phyloP scores from a whole-genome alignment of 2,113 vertebrate species.

The Anhinga anhinga region DNA sequence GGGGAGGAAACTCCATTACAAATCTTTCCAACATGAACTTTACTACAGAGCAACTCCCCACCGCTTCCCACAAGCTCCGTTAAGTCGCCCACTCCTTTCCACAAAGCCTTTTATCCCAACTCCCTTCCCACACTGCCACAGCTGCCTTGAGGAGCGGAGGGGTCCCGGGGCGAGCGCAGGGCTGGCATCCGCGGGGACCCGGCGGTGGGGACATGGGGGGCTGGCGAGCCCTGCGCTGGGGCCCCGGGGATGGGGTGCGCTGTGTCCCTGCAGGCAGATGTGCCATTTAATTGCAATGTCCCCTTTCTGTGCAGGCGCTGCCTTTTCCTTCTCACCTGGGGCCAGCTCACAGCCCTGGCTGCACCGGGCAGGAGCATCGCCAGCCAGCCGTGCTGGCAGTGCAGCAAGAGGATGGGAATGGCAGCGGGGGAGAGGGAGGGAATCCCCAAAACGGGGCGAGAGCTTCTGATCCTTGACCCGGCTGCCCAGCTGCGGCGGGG shows the following conservation, averaged over 20 bases:
- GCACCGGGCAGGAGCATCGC: neutral
- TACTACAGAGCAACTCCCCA: neutral
- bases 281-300: neutral
- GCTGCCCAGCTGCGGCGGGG: neutral
- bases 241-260: rapidly evolving
- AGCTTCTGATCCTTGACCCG: neutral
- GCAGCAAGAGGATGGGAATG: rapidly evolving
- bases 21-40: neutral
- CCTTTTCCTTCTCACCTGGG: neutral
- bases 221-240: rapidly evolving
- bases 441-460: neutral
- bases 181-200: neutral
- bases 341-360: neutral
- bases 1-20: neutral
- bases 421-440: neutral
- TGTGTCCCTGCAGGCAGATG: neutral
- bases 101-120: neutral
- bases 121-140: neutral
- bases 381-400: neutral
- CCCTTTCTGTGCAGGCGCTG: rapidly evolving
- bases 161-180: rapidly evolving
- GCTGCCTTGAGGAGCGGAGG: neutral
- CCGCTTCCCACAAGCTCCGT: neutral
- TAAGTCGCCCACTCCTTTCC: neutral
- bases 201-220: rapidly evolving